Evolutionary conservation across 2,888 invertebrate species (phyloP), one percentile per base, ranked within the genome.

Genomic region (Drosophila peninsularis): DNA sequence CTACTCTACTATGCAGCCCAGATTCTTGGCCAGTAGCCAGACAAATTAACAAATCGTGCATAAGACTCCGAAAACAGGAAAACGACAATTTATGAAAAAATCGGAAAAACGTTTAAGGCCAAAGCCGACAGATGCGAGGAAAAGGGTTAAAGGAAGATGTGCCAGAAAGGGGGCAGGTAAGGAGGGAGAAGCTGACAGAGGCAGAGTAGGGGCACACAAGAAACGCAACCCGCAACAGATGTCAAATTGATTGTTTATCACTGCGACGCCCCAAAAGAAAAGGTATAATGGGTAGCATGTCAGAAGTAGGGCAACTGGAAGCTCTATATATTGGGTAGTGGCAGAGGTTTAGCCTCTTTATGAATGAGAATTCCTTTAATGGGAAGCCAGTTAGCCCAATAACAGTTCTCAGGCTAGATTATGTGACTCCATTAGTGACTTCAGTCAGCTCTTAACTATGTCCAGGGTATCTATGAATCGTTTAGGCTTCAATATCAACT

Each of bases 21-120:
- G 79, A 63, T 67, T 71, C 80, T 77, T 61, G 61, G 74, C 62
- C 86, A 76, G 87, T 79, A 82, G 90, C 85, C 65, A 62, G 30
- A 60, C 45, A 63, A 83, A 89, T 83, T 87, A 73, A 71, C 79
- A 81, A 84, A 75, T 83, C 83, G 89, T 83, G 83, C 83, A 70
- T 71, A 56, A 79, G 68, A 67, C 56, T 56, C 52, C 57, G 45
- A 52, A 70, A 70, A 62, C 88, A 84, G 87, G 85, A 83, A 83
- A 73, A 72, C 68, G 50, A 81, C 83, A 78, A 83, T 83, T 89
- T 83, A 84, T 39, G 60, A 71, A 70, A 87, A 11, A 37, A 10
- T 67, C 47, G 56, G 55, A 49, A 79, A 69, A 57, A 41, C 70
- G 55, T 69, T 75, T 78, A 66, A 56, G 47, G 44, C 53, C 52